Evolutionary conservation across 2,888 invertebrate species (phyloP).

Genomic region (Acleris literana): DNA sequence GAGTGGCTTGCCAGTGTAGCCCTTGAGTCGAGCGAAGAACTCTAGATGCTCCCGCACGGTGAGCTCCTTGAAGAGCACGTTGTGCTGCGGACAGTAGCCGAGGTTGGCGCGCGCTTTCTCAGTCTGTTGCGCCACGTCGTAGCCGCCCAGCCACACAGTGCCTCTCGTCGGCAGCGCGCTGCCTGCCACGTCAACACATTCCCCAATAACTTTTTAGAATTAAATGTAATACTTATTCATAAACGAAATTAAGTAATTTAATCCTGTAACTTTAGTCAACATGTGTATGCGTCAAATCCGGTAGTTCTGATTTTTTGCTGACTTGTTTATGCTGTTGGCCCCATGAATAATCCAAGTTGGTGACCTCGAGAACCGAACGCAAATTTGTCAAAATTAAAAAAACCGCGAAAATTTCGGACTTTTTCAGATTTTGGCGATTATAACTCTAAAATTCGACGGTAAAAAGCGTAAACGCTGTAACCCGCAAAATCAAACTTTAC

Average conservation of each 20-base stretch:
- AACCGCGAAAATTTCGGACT: no score
- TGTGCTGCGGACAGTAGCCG: slow-evolving; percentile 91
- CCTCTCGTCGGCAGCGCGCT: slow-evolving; percentile 87
- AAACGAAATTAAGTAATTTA: not conserved
- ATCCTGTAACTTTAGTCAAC: no score
- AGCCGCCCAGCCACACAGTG: slow-evolving; percentile 87
- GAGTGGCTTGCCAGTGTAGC: slow-evolving; percentile 71
- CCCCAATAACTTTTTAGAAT: not conserved
- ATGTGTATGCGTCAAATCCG: no score
- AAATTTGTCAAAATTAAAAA: no score
- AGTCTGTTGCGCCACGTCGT: slow-evolving; percentile 86
- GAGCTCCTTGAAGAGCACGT: slow-evolving; percentile 87
- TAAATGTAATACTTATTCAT: not conserved
- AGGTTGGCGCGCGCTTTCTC: slow-evolving; percentile 41
- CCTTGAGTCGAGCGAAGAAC: slow-evolving; percentile 87
- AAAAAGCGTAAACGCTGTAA: no score
- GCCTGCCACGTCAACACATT: slow-evolving; percentile 58
- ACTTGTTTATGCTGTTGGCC: no score
- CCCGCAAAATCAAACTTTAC: no score
- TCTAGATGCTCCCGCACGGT: slow-evolving; percentile 87
- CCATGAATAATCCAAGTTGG: no score
- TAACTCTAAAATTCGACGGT: no score
- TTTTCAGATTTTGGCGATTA: no score
- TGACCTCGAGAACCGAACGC: no score
- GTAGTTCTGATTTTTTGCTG: no score